phyloP scores from a whole-genome alignment of 2,888 invertebrate species.

The Eupeodes latifasciatus region DNA sequence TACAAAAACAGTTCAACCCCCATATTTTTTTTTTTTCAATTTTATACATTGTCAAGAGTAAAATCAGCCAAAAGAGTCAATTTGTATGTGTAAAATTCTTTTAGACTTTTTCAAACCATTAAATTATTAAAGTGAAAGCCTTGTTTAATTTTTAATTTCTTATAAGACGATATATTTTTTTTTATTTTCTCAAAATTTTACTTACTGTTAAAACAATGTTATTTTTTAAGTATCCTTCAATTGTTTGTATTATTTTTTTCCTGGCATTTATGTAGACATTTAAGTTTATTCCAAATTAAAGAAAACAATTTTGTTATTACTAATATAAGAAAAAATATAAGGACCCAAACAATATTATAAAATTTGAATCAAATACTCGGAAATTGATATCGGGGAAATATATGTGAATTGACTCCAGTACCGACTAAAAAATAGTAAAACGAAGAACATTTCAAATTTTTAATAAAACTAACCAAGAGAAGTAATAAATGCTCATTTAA shows the following conservation, averaged over 20 bases:
- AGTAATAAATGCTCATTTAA: slow-evolving; percentile 51
- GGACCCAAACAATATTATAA: neutral
- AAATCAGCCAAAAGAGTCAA: too few relatives aligned
- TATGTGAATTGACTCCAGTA: neutral
- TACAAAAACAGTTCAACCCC: too few relatives aligned
- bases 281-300: neutral
- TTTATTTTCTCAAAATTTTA: slow-evolving; percentile 35
- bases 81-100: too few relatives aligned
- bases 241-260: slow-evolving; percentile 32
- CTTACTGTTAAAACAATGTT: slow-evolving; percentile 48
- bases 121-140: neutral
- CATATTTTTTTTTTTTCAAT: too few relatives aligned
- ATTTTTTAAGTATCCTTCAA: slow-evolving; percentile 2
- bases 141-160: slow-evolving; percentile 1
- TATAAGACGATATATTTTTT: slow-evolving; percentile 52
- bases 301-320: neutral
- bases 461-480: slow-evolving; percentile 16
- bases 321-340: too few relatives aligned
- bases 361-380: too few relatives aligned
- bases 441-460: neutral
- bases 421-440: neutral
- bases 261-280: neutral
- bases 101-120: neutral
- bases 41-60: too few relatives aligned
- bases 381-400: neutral